phyloP scores from a whole-genome alignment of 1,140 invertebrate genomes.

The Caligus rogercresseyi region DNA sequence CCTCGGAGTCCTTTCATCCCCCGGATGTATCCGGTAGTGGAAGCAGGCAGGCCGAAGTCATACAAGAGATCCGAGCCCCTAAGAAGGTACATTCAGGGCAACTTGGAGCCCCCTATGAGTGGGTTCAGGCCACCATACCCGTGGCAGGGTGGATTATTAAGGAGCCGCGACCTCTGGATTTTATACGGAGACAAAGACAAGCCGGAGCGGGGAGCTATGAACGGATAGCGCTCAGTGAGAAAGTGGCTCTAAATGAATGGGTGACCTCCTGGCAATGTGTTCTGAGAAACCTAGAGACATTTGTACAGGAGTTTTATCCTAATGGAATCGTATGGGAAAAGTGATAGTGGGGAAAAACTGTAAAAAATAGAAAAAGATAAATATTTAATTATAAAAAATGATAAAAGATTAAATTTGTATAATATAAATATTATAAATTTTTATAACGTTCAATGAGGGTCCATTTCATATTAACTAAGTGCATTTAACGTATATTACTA shows the following conservation, averaged over 20 bases:
- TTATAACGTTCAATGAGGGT: too few relatives aligned
- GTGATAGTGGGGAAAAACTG: too few relatives aligned
- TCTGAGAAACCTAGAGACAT: neutral
- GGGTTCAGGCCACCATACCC: neutral
- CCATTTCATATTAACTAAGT: too few relatives aligned
- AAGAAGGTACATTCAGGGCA: neutral
- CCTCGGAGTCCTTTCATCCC: neutral
- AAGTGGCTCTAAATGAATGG: neutral
- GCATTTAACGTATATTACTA: too few relatives aligned
- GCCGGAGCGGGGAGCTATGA: too few relatives aligned
- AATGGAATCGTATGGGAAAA: neutral
- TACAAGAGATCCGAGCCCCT: neutral
- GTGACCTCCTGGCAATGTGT: neutral
- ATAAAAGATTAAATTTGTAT: too few relatives aligned
- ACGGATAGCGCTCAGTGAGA: neutral
- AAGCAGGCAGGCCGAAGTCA: neutral
- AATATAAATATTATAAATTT: too few relatives aligned
- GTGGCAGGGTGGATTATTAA: neutral
- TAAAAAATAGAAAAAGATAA: too few relatives aligned
- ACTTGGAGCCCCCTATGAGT: neutral
- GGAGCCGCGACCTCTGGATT: neutral
- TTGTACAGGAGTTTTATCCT: neutral
- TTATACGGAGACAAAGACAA: neutral
- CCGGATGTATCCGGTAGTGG: neutral
- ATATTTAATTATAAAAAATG: too few relatives aligned